Percentiles rank a stretch among this genome's conserved stretches.
Evolutionary conservation across 1,140 invertebrate genomes (phyloP).

Genomic region (Anastatus disparis): DNA sequence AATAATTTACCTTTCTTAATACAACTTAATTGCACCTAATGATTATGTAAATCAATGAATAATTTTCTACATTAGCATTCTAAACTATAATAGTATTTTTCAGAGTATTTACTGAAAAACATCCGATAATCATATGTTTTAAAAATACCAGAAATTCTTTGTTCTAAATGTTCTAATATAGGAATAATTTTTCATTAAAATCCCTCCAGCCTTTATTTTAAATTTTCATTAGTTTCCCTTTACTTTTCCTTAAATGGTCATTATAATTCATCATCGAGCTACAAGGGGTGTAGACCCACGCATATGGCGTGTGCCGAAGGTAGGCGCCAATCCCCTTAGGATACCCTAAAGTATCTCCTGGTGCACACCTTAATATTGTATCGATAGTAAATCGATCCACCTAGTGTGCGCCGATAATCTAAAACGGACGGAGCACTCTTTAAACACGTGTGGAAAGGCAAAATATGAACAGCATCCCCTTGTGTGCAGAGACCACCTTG

Average conservation of each 20-base stretch:
- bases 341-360: neutral
- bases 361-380: too few species aligned
- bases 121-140: neutral
- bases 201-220: too few species aligned
- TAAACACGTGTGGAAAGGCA: too few species aligned
- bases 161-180: too few species aligned
- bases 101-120: too few species aligned
- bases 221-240: constrained; percentile 24
- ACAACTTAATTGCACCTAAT: too few species aligned
- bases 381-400: constrained; percentile 58
- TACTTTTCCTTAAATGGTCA: neutral
- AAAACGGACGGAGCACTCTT: neutral
- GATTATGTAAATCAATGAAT: too few species aligned
- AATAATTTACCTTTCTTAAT: too few species aligned
- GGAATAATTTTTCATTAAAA: too few species aligned
- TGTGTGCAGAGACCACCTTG: neutral
- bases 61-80: too few species aligned
- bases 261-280: constrained; percentile 46
- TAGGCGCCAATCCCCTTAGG: constrained; percentile 43
- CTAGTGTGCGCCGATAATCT: constrained; percentile 4
- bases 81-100: too few species aligned
- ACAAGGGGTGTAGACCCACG: constrained; percentile 40
- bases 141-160: neutral
- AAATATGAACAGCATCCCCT: too few species aligned
- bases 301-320: constrained; percentile 57